Evolutionary conservation across 2,888 invertebrate genomes (phyloP).

Genomic region (Agrilus mali): DNA sequence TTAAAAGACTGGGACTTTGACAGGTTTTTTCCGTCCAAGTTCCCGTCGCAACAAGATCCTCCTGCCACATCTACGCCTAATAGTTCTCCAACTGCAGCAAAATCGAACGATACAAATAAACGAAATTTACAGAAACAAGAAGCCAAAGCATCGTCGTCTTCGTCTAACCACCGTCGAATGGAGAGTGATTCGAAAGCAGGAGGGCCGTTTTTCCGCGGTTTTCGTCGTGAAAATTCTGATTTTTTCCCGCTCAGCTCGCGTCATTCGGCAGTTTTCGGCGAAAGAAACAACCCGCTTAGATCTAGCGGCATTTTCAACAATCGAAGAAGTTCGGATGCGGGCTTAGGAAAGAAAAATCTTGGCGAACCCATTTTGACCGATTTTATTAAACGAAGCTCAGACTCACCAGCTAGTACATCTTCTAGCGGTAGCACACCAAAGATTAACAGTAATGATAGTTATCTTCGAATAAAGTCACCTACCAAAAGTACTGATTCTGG

Average conservation of each 20-base stretch:
- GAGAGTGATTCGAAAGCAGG: conserved; percentile 60
- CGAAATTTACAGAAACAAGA: conserved; percentile 22
- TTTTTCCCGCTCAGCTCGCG: conserved; percentile 65
- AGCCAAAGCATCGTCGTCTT: conserved; percentile 32
- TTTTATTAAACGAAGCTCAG: conserved; percentile 46
- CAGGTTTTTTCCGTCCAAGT: conserved; percentile 60
- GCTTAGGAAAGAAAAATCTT: conserved; percentile 38
- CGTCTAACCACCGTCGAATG: conserved; percentile 50
- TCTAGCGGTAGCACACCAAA: conserved; percentile 1
- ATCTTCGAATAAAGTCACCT: conserved; percentile 7
- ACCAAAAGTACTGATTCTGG: conserved; percentile 5
- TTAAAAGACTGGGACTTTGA: conserved; percentile 82
- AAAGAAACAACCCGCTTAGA: conserved; percentile 40
- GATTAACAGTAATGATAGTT: conserved; percentile 32
- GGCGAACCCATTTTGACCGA: conserved; percentile 62
- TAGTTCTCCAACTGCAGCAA: conserved; percentile 19
- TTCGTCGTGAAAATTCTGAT: conserved; percentile 74
- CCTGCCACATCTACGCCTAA: conserved; percentile 12
- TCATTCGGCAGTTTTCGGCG: conserved; percentile 57
- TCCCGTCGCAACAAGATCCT: conserved; percentile 11
- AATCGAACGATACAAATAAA: conserved; percentile 28
- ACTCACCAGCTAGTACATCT: conserved; percentile 17
- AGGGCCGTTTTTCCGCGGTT: conserved; percentile 62
- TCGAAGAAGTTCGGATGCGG: conserved; percentile 43
- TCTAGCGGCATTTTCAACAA: conserved; percentile 61